phyloP scores from a whole-genome alignment of 2,888 invertebrate species.

The Nowickia ferox region DNA sequence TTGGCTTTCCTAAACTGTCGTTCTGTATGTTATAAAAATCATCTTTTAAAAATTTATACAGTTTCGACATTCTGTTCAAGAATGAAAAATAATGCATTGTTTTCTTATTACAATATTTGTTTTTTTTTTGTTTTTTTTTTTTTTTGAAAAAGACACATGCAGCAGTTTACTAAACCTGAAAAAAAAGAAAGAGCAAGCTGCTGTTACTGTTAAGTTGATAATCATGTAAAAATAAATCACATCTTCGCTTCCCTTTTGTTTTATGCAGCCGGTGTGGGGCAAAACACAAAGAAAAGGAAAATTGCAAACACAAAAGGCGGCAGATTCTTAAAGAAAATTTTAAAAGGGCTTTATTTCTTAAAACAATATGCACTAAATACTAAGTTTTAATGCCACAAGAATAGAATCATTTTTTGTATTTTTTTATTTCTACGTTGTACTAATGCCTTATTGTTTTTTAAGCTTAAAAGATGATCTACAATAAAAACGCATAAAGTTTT shows the following conservation, averaged over 20 bases:
- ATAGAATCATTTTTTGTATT: constrained; percentile 14
- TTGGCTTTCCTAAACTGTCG: neutral
- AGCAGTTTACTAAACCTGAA: neutral
- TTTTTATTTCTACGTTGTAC: too few relatives aligned
- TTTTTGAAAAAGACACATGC: constrained; percentile 41
- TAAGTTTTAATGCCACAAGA: constrained; percentile 20
- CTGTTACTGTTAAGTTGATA: constrained; percentile 80
- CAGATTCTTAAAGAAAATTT: constrained; percentile 28
- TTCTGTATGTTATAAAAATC: constrained; percentile 28
- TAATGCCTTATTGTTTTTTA: constrained; percentile 17
- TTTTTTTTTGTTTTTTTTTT: constrained; percentile 14
- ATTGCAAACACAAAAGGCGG: constrained; percentile 57
- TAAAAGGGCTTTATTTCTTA: constrained; percentile 54
- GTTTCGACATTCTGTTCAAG: constrained; percentile 21
- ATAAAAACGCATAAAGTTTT: constrained; percentile 36
- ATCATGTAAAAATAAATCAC: constrained; percentile 83
- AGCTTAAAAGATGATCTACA: constrained; percentile 39
- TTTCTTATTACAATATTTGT: constrained; percentile 23
- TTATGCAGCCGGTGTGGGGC: constrained; percentile 68
- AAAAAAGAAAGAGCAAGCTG: constrained; percentile 35
- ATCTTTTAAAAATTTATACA: constrained; percentile 39
- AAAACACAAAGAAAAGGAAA: neutral
- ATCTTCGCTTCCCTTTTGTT: constrained; percentile 79
- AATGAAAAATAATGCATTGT: constrained; percentile 59
- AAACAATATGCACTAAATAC: constrained; percentile 64